Conservation (phyloP, 1,140 invertebrate genomes). For the Neotoxoptera formosana region DNA sequence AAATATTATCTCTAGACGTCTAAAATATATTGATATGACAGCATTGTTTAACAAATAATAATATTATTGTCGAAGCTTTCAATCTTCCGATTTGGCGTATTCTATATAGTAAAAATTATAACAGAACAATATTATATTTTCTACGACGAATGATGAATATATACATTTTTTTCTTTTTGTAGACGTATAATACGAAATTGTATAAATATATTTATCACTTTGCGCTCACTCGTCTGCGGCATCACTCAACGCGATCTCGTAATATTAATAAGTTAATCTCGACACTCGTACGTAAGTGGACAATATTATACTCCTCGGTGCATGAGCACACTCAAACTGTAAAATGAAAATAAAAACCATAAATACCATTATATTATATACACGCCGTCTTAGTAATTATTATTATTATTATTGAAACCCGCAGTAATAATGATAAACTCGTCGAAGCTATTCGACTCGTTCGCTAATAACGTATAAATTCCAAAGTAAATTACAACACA, state of each 20-base stretch:
- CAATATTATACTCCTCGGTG: too few relatives aligned
- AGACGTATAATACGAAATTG: too few relatives aligned
- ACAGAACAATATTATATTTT: not conserved
- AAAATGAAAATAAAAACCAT: not conserved
- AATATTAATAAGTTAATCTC: not conserved
- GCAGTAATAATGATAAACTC: not conserved
- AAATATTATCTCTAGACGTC: too few relatives aligned
- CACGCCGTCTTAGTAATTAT: not conserved
- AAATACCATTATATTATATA: not conserved
- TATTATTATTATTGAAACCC: not conserved
- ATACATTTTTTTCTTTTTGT: not conserved
- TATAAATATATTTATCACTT: not conserved
- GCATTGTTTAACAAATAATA: too few relatives aligned
- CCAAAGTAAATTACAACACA: not conserved
- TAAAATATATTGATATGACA: too few relatives aligned
- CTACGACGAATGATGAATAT: not conserved
- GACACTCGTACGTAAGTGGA: not conserved
- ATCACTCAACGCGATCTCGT: not conserved
- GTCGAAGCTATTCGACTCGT: not conserved
- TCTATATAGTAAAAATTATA: not conserved
- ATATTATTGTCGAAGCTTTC: not conserved
- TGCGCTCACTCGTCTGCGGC: not conserved
- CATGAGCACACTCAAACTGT: not conserved
- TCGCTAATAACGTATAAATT: not conserved
- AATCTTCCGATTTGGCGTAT: not conserved